Evolutionary conservation across 2,888 invertebrate species (phyloP).

Genomic region (Branchellion lobata): DNA sequence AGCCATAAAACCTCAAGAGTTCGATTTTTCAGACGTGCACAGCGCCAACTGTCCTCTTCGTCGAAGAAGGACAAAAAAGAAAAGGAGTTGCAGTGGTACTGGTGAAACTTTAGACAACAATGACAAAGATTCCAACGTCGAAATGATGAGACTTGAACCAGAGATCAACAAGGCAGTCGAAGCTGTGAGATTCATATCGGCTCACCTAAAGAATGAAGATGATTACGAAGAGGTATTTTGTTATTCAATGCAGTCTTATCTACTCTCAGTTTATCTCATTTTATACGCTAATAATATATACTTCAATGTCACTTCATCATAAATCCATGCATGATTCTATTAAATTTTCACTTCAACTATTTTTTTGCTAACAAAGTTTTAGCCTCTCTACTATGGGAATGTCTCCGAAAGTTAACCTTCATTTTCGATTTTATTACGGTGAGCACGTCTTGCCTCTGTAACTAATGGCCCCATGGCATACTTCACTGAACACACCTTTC

Average conservation of each 20-base stretch:
- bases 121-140: neutral
- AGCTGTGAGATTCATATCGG: constrained; percentile 96
- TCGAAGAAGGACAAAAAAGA: constrained; percentile 64
- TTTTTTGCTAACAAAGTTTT: too few species aligned
- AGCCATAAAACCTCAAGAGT: constrained; percentile 39
- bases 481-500: too few species aligned
- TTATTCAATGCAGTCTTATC: neutral
- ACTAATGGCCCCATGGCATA: too few species aligned
- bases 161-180: constrained; percentile 77
- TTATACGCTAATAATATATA: neutral
- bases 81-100: neutral
- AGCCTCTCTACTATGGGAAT: too few species aligned
- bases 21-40: constrained; percentile 68
- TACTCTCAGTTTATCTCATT: neutral
- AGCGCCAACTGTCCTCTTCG: constrained; percentile 94
- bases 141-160: constrained; percentile 71
- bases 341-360: too few species aligned
- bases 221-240: constrained; percentile 89
- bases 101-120: neutral
- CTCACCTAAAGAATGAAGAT: constrained; percentile 94
- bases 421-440: too few species aligned
- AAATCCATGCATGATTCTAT: neutral
- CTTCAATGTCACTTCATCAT: neutral
- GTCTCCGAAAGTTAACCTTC: too few species aligned
- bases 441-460: too few species aligned